Base-by-base conservation (phyloP, 2,797 vertebrate species). In the Podarcis siculus region DNA sequence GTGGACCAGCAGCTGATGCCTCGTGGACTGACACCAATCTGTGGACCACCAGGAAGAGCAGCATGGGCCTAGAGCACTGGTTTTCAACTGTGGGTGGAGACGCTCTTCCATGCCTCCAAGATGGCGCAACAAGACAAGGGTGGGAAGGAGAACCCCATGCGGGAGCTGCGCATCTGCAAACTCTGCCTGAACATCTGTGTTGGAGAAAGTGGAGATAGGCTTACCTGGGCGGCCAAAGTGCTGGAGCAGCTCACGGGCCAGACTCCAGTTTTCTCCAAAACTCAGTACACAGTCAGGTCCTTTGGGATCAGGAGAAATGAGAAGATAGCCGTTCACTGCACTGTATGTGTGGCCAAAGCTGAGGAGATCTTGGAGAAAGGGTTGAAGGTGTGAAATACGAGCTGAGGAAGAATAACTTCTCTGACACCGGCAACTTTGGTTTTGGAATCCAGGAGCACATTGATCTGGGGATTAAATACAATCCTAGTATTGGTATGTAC, bases 371-470 rank as follows among this genome's bases (percentile, higher is more conserved):
- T 99, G 95, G 99, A 99, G 96, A 99, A 99, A 85, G 99, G 99
- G 42, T 96, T 99, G 72, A 99, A 99, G 98, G 99, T 98, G 89
- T n/a, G n/a, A 96, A 97, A 95, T 99, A 99, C 2, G 99, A 99
- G 94, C 91, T 99, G 96, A 98, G 98, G 58, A 99, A 99, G 97
- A 99, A 99, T 95, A 99, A 99, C 97, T 99, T 99, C 96, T 99
- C 99, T 0, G 98, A 99, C 89, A 99, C 98, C 0, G 98, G 99
- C 80, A 99, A 99, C 97, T 99, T 99, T 6, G 99, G 99, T 90
- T 99, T 99, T 91, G 99, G 99, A 19, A 99, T 99, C 97, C 99
- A 99, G 97, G 98, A 99, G 83, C 99, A 99, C 96, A 99, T 99
- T 1, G 99, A 99, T 92, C 96, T 99, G 97, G 99, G 99, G 10